phyloP scores from a whole-genome alignment of 2,113 vertebrate species.

The Gambusia holbrooki region DNA sequence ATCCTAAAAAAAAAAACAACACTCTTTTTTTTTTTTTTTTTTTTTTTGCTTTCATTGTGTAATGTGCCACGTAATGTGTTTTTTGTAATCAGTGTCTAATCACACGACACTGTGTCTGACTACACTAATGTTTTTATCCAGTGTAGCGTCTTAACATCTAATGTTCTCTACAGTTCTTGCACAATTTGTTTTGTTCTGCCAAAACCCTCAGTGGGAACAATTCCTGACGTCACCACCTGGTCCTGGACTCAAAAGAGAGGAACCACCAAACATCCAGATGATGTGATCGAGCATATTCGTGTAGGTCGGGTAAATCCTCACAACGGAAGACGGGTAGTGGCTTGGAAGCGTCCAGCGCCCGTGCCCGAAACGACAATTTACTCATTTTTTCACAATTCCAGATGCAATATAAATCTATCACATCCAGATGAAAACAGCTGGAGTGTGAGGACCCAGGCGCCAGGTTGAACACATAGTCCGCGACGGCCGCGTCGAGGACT shows the following conservation, averaged over 20 bases:
- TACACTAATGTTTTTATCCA: neutral
- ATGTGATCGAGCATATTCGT: constrained; percentile 99
- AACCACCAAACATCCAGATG: too few species aligned
- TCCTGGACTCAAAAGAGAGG: neutral
- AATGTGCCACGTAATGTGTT: too few species aligned
- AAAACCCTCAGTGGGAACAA: too few species aligned
- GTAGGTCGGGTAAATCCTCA: constrained; percentile 98
- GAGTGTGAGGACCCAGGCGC: too few species aligned
- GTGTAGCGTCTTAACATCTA: neutral
- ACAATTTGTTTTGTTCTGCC: neutral
- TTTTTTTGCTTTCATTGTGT: too few species aligned
- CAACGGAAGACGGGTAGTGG: constrained; percentile 98
- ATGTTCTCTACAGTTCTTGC: neutral
- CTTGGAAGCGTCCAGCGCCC: constrained; percentile 99
- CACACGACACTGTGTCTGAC: too few species aligned
- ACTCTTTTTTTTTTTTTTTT: too few species aligned
- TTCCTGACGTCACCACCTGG: neutral
- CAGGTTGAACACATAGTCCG: too few species aligned
- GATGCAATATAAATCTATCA: constrained; percentile 81
- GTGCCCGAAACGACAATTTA: constrained; percentile 99
- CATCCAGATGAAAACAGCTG: too few species aligned
- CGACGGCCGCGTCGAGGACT: too few species aligned
- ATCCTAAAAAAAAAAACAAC: too few species aligned
- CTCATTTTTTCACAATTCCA: constrained; percentile 90
- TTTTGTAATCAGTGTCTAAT: too few species aligned